A percentile compares a stretch with the other conserved stretches of the same genome.
Conservation (phyloP, 30 jellyfish, hydroid and myxozoan genomes). For the Chironex yamaguchii region DNA sequence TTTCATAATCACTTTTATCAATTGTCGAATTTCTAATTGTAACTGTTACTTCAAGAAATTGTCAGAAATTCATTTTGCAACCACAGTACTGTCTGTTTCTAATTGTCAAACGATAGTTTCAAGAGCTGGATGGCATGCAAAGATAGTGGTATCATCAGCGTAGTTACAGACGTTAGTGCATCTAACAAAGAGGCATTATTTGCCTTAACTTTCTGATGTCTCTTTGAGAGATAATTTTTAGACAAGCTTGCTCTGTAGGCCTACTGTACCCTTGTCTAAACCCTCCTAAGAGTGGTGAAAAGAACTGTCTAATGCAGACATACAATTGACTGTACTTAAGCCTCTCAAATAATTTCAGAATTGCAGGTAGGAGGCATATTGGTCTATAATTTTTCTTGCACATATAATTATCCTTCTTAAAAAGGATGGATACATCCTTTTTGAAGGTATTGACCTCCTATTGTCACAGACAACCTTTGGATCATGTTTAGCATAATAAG, state of each 20-base stretch:
- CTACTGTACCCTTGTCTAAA: conserved; percentile 28
- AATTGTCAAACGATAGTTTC: conserved; percentile 11
- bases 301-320: conserved; percentile 6
- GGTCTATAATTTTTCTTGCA: conserved; percentile 33
- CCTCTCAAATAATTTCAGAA: conserved; percentile 14
- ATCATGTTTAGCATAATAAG: too few species aligned
- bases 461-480: too few species aligned
- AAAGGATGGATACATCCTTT: conserved; percentile 18
- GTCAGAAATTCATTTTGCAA: conserved; percentile 53
- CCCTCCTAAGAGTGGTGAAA: conserved; percentile 7
- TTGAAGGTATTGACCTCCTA: too few species aligned
- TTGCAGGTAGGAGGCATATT: conserved; percentile 40
- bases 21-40: conserved; percentile 14
- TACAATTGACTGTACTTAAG: conserved; percentile 2
- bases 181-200: too few species aligned
- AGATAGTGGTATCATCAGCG: conserved; percentile 56
- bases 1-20: conserved; percentile 31
- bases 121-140: conserved; percentile 33
- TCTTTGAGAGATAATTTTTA: conserved; percentile 24
- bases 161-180: conserved; percentile 18
- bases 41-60: conserved; percentile 21
- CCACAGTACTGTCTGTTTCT: conserved; percentile 17
- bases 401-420: conserved; percentile 3
- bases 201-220: too few species aligned
- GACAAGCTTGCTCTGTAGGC: too few species aligned